Percentiles rank a stretch among this genome's conserved stretches.
These are phyloP conservation scores for Selene dorsalis DNA, from an alignment of 2,797 vertebrate genomes.

Conservation along the genomic window DNA sequence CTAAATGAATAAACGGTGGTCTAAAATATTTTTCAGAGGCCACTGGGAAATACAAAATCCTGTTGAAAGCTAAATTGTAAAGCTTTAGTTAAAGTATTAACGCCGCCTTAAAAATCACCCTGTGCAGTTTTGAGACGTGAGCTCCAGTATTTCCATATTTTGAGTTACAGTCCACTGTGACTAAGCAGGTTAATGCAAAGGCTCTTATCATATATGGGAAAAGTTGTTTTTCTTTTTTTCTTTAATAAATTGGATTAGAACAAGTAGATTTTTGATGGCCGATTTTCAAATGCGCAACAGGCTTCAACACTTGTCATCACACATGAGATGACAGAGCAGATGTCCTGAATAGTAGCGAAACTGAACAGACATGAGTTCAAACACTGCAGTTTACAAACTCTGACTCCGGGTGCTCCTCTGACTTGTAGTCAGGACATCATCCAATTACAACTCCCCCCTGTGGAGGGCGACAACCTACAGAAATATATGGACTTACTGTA, in stretches of 20 bases:
- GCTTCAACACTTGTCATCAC: background rate
- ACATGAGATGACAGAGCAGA: conserved; percentile 9
- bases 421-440: background rate
- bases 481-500: background rate
- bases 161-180: background rate
- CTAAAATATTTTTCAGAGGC: background rate
- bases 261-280: background rate
- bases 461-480: background rate
- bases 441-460: background rate
- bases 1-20: background rate
- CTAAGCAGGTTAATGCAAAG: background rate
- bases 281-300: background rate
- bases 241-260: background rate
- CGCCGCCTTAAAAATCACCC: background rate
- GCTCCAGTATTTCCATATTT: background rate
- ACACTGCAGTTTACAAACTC: background rate
- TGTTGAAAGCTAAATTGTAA: background rate
- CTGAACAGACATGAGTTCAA: conserved; percentile 25
- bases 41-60: background rate
- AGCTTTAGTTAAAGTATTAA: background rate
- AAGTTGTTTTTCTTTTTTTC: background rate
- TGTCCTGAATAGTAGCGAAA: conserved; percentile 1
- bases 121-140: background rate
- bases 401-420: background rate
- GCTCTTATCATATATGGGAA: too few species aligned